Base-by-base conservation (phyloP, 2,113 vertebrate species). In the Coreoperca whiteheadi region DNA sequence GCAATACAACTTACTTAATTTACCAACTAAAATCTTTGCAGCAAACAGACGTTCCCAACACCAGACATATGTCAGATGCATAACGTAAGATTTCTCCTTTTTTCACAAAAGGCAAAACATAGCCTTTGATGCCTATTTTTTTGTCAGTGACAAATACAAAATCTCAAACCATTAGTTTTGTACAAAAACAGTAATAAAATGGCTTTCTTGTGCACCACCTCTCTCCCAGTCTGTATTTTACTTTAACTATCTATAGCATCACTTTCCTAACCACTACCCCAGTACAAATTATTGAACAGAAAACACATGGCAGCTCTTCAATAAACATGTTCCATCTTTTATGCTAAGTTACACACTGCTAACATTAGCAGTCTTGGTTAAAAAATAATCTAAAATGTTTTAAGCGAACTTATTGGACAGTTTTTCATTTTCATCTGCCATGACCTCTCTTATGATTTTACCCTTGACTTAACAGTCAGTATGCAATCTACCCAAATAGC, bases 21-120 rank as follows among this genome's bases (percentile, higher is more conserved):
- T 67, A 83, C 37, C 68, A 68, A 21, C 20, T 56, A 30, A 46
- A 74, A 69, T 86, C n/a, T 63, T 39, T 48, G 46, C 53, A 50
- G 48, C 9, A 53, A 41, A 67, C 25, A 30, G 23, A 77, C 9
- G 2, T 30, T 30, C 60, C 28, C 54, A 79, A 68, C 18, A 73
- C 20, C 51, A 72, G 43, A 46, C 11, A 50, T 20, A 54, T 57
- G 39, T 8, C 64, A 77, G 37, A 73, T 48, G 32, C 11, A 53
- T 57, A 41, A 70, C 50, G 68, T 59, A 10, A 59, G 39, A 63
- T 79, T 82, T 59, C 20, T 64, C 32, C 32, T 16, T 41, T 63
- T 71, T 66, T 54, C n/a, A 61, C 9, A 34, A 23, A 11, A 68
- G n/a, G 48, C 23, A 63, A 30, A 63, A 54, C 25, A 37, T 6